Base-by-base conservation (phyloP, 2,888 invertebrate genomes). In the Dendrolimus houi region DNA sequence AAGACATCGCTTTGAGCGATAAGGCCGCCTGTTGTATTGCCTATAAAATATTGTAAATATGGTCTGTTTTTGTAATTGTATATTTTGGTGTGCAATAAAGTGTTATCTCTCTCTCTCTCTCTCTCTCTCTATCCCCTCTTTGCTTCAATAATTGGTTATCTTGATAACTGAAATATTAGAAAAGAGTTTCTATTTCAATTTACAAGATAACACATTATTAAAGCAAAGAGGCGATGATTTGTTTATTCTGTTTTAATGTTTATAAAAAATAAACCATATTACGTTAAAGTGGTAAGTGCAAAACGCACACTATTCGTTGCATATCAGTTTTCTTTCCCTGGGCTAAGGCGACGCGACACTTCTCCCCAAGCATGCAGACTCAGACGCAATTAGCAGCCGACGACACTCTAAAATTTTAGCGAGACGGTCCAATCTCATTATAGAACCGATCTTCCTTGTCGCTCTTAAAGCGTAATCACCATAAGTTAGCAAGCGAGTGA, bases 381-480 rank as follows among this genome's bases (percentile, higher is more conserved):
- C 80, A 83, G 85, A 85, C 82, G 81, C 83, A 88, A 88, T 90
- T 90, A 90, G 82, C 79, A 83, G 79, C 76, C 83, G 81, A 79
- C 85, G 82, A 85, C 87, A 86, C 88, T 82, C 81, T 89, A 83
- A 88, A 87, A 90, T 88, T 88, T 88, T 83, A 87, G 85, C 84
- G 79, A 85, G 84, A 86, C 81, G 85, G 82, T 85, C 86, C 87
- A 88, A 90, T 89, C 88, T 89, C 83, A 89, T 90, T 89, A 89
- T 72, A 70, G 81, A 82, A 83, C 87, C 86, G 87, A 90, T 90
- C 87, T 85, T 87, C 85, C 88, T 83, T 87, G 88, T 87, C 87
- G 85, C 87, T 86, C 85, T 87, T 84, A 86, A 82, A 84, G 85
- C 85, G 79, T 89, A 89, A 90, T 90, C 90, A 90, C 85, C 87